These are phyloP conservation scores for Eulithis prunata DNA, from an alignment of 2,888 invertebrate genomes.

Conservation along the genomic window DNA sequence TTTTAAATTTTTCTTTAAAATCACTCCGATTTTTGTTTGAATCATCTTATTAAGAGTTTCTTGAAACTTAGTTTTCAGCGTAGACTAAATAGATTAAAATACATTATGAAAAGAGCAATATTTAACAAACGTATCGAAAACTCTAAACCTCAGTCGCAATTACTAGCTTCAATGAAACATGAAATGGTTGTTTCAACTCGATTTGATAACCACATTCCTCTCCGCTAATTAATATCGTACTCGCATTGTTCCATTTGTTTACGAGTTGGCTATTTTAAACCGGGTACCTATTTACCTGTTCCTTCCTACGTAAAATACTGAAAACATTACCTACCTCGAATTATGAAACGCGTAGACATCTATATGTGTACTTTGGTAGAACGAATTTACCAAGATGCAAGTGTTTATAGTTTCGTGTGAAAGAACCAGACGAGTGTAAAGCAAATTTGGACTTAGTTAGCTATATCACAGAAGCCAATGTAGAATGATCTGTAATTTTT, in stretches of 20 bases:
- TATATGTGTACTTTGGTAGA: no score
- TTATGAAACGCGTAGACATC: no score
- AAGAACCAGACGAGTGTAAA: no score
- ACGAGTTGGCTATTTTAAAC: background rate
- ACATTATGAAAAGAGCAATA: slow-evolving; percentile 7
- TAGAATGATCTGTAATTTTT: no score
- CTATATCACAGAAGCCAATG: no score
- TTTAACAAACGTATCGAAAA: slow-evolving; percentile 9
- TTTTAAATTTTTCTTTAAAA: background rate
- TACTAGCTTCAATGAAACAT: slow-evolving; percentile 56
- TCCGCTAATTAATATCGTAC: slow-evolving; percentile 33
- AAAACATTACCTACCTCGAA: no score
- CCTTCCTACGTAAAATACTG: no score
- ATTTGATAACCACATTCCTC: slow-evolving; percentile 31
- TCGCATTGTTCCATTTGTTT: slow-evolving; percentile 16
- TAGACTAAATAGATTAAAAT: background rate
- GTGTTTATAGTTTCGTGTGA: no score
- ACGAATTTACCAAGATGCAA: no score
- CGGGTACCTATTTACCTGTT: background rate
- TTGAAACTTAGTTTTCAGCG: background rate
- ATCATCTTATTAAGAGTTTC: no score
- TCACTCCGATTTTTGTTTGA: no score
- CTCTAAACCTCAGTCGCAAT: slow-evolving; percentile 45
- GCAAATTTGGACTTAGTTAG: no score
- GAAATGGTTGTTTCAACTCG: slow-evolving; percentile 36